These are phyloP conservation scores for Colistium nudipinnis DNA, from an alignment of 2,113 vertebrate species.

Conservation along the genomic window DNA sequence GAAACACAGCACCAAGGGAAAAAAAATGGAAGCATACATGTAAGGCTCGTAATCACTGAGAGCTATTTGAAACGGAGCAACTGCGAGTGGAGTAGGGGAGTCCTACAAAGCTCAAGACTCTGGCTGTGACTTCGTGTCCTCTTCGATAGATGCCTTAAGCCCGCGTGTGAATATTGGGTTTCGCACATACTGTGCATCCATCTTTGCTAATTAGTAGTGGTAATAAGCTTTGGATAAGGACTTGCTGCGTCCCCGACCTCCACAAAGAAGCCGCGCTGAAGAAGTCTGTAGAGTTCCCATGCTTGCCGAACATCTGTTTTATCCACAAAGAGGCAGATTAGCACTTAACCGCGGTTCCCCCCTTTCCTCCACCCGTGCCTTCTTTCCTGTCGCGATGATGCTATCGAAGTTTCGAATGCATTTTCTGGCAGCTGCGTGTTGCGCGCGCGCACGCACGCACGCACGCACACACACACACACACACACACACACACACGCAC, in stretches of 20 bases:
- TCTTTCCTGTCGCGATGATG: conserved; percentile 82
- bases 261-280: conserved; percentile 53
- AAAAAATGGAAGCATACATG: not conserved
- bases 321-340: conserved; percentile 67
- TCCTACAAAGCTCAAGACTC: not conserved
- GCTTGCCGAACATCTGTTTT: conserved; percentile 67
- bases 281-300: conserved; percentile 60
- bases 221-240: conserved; percentile 42
- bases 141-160: conserved; percentile 9
- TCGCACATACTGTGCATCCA: conserved; percentile 9
- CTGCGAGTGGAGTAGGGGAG: not conserved
- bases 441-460: conserved; percentile 38
- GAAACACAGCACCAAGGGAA: not conserved
- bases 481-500: conserved; percentile 26
- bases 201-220: conserved; percentile 58
- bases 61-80: not conserved
- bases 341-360: conserved; percentile 55
- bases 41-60: not conserved
- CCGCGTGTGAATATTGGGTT: conserved; percentile 32
- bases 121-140: conserved; percentile 3
- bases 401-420: conserved; percentile 79
- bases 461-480: conserved; percentile 16
- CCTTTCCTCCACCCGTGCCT: conserved; percentile 60
- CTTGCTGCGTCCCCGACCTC: conserved; percentile 32
- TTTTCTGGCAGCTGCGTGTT: conserved; percentile 68